Base-by-base conservation (phyloP, 2,888 invertebrate species). In the Tethea ocularis region DNA sequence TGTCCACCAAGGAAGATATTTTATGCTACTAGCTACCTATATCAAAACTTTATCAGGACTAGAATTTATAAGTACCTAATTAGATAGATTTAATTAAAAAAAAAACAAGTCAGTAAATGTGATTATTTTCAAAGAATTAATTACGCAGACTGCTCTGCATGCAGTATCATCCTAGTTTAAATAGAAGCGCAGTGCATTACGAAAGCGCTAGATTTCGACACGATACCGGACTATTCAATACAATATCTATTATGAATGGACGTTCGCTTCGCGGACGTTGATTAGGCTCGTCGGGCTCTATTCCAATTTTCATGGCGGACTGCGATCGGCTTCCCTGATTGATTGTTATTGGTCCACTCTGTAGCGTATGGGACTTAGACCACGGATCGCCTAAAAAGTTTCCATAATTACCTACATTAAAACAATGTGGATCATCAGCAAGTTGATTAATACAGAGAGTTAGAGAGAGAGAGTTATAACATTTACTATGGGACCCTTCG, bases 241-340 rank as follows among this genome's bases (percentile, higher is more conserved):
- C 86, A 84, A 86, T 85, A 83, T 84, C 80, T 83, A 84, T 86
- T 87, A 88, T 88, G 86, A 87, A 87, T 87, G 82, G 77, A 73
- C 72, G 73, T 58, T 60, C 72, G 73, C 73, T 80, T 68, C 82
- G 77, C 81, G 82, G 80, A 73, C 79, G 77, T 84, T 87, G 86
- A 88, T 89, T 89, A 87, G 86, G 76, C 72, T 65, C 77, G 79
- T 77, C 76, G 77, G 78, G 82, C 80, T 83, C 78, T 82, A 86
- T 85, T 88, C 85, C 87, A 87, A 90, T 88, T 89, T 89, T 85
- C 86, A 87, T 85, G 80, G 78, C 77, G 77, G 74, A 78, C 74
- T 75, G 68, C 81, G 82, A 83, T 82, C 80, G 76, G 75, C 73
- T 75, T 73, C 71, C 77, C 85, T 85, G 88, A 89, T 89, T 88